phyloP scores from a whole-genome alignment of 2,888 invertebrate species.

The Gasteruption jaculator region DNA sequence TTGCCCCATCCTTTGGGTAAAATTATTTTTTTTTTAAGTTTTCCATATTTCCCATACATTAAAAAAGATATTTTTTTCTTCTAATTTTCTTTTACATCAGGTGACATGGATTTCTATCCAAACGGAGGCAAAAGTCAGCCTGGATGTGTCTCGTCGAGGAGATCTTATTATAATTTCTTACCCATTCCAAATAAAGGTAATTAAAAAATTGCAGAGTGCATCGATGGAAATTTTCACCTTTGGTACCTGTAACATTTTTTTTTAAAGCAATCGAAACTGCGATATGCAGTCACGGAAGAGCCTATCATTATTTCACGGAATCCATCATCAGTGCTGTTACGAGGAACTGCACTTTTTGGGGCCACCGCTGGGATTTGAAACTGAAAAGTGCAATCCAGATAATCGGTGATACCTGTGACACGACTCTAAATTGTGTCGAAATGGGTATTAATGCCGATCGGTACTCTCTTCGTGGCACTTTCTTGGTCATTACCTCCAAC shows the following conservation, averaged over 20 bases:
- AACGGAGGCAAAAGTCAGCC: slow-evolving; percentile 67
- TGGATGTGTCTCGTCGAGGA: slow-evolving; percentile 53
- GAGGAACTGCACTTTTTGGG: slow-evolving; percentile 56
- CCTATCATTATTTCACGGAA: slow-evolving; percentile 59
- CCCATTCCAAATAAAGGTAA: slow-evolving; percentile 50
- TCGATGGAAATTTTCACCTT: neutral
- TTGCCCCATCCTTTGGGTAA: slow-evolving; percentile 58
- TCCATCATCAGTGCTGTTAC: slow-evolving; percentile 49
- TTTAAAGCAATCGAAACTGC: slow-evolving; percentile 54
- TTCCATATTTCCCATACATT: no score
- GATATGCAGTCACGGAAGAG: slow-evolving; percentile 62
- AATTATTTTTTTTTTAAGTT: slow-evolving; percentile 1
- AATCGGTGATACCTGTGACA: slow-evolving; percentile 46
- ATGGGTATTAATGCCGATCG: slow-evolving; percentile 57
- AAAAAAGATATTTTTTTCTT: no score
- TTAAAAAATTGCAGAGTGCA: slow-evolving; percentile 23
- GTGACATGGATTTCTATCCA: slow-evolving; percentile 65
- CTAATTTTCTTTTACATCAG: slow-evolving; percentile 35
- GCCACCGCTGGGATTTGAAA: slow-evolving; percentile 56
- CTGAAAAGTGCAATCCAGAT: slow-evolving; percentile 53
- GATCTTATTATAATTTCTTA: slow-evolving; percentile 43
- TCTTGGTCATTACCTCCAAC: slow-evolving; percentile 56
- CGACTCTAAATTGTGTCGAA: slow-evolving; percentile 51
- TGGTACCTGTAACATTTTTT: slow-evolving; percentile 9
- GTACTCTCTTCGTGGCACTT: slow-evolving; percentile 52